Percentiles rank a stretch among this genome's conserved stretches.
Evolutionary conservation across 2,797 vertebrate species (phyloP).

Genomic region (Bovichtus variegatus): DNA sequence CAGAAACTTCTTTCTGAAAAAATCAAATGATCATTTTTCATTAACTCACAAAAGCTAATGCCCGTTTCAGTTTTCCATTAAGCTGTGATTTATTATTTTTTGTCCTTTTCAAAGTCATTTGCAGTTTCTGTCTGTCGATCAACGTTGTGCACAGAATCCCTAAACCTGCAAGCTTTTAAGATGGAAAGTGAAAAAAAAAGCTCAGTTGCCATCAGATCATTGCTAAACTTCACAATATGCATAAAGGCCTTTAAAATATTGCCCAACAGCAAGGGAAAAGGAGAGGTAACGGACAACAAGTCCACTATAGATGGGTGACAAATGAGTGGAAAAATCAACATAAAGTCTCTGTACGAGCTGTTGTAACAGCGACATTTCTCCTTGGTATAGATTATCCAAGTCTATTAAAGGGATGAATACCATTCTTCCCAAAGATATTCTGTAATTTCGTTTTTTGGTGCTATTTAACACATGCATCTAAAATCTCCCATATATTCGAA

Average conservation of each 20-base stretch:
- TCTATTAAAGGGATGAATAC: not conserved
- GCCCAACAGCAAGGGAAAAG: not conserved
- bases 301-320: not conserved
- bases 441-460: not conserved
- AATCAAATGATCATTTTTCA: not conserved
- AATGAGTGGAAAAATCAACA: not conserved
- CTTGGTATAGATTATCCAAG: not conserved
- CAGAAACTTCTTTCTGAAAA: not conserved
- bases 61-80: constrained; percentile 1
- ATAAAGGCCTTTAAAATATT: not conserved
- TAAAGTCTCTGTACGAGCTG: not conserved
- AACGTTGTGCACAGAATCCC: not conserved
- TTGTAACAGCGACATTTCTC: not conserved
- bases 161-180: constrained; percentile 6
- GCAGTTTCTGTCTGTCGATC: not conserved
- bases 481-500: not conserved
- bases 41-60: not conserved
- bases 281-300: not conserved
- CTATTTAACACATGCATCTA: not conserved
- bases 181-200: not conserved
- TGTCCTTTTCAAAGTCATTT: not conserved
- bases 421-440: not conserved
- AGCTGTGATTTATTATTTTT: not conserved
- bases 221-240: not conserved
- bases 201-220: not conserved